phyloP scores from a whole-genome alignment of 2,797 vertebrate genomes.

The Betta splendens region DNA sequence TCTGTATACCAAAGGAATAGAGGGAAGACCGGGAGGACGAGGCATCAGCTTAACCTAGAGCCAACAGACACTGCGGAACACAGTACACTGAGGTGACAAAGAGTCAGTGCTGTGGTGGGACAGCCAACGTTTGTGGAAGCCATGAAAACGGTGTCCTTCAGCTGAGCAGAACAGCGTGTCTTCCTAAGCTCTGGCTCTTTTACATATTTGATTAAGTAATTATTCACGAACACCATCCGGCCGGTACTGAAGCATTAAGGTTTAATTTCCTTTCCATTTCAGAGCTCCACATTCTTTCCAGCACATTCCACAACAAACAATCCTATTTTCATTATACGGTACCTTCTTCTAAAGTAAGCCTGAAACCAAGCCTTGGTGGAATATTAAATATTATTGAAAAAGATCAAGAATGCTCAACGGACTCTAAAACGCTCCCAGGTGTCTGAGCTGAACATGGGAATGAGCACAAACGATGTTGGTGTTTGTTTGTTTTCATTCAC shows the following conservation, averaged over 20 bases:
- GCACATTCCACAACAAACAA: constrained; percentile 6
- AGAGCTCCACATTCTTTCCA: not conserved
- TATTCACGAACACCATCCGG: not conserved
- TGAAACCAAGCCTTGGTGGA: not conserved
- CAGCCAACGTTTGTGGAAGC: no score
- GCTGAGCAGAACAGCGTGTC: no score
- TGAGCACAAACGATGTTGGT: constrained; percentile 3
- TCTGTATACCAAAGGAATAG: no score
- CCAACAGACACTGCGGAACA: no score
- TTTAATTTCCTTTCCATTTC: not conserved
- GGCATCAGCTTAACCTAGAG: no score
- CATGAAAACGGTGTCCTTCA: no score
- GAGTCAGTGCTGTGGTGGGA: no score
- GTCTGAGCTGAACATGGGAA: not conserved
- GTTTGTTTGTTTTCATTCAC: constrained; percentile 2
- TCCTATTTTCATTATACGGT: constrained; percentile 6
- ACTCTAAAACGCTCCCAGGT: no score
- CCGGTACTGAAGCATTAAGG: not conserved
- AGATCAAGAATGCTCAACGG: constrained; percentile 3
- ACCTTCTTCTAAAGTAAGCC: not conserved
- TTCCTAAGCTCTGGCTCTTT: no score
- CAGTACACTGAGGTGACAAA: no score
- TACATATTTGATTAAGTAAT: not conserved
- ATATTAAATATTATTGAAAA: constrained; percentile 11
- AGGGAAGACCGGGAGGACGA: no score